These are phyloP conservation scores for Heliconius hewitsoni DNA, from an alignment of 1,140 invertebrate species.

Conservation along the genomic window DNA sequence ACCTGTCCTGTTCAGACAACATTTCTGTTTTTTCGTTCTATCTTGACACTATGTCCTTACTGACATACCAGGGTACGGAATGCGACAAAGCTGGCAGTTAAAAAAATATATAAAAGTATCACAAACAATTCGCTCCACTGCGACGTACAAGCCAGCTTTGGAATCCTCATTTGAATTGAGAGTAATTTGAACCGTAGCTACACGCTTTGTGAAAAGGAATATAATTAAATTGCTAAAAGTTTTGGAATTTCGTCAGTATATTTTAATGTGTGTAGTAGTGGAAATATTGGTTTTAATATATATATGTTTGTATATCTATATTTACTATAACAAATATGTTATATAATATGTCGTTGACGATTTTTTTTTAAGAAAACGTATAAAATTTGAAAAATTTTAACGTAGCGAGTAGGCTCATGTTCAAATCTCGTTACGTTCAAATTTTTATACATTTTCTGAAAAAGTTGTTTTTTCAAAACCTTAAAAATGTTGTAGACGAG, in stretches of 20 bases:
- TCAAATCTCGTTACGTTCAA: no score
- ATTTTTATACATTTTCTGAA: no score
- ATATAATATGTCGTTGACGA: background rate
- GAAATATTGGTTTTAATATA: background rate
- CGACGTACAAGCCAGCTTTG: constrained; percentile 20
- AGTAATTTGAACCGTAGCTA: constrained; percentile 22
- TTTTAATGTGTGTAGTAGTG: background rate
- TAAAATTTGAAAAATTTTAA: no score
- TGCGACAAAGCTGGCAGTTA: background rate
- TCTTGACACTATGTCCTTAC: no score
- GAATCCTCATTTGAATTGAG: constrained; percentile 27
- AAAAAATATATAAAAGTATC: background rate
- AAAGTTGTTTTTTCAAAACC: no score
- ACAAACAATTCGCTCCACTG: constrained; percentile 12
- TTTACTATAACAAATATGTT: background rate
- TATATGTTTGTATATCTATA: background rate
- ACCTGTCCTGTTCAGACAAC: no score
- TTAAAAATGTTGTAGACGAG: background rate
- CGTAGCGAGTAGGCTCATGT: no score
- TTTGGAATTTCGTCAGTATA: background rate
- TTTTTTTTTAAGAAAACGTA: no score
- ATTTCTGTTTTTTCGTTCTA: no score
- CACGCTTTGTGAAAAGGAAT: constrained; percentile 1
- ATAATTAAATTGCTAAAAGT: constrained; percentile 14
- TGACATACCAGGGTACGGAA: no score